A percentile compares a stretch with the other conserved stretches of the same genome.
Evolutionary conservation across 2,113 vertebrate genomes (phyloP).

Genomic region (Hylia prasina): DNA sequence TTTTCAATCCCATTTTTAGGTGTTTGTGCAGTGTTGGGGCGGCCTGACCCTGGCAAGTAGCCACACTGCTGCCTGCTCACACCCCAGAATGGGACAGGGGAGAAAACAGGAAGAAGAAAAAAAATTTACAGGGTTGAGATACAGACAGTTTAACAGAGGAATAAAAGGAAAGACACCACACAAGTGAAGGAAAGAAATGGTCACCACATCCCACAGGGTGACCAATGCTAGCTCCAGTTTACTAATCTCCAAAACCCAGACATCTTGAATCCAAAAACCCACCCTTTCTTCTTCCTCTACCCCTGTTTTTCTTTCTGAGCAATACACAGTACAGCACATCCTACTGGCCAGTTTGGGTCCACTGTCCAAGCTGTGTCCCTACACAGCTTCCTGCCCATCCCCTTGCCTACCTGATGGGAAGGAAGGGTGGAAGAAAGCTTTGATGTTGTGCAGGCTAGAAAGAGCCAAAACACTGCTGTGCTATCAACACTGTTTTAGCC

Average conservation of each 20-base stretch:
- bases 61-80: neutral
- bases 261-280: rapidly evolving
- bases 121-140: neutral
- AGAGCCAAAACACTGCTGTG: neutral
- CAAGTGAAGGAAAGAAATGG: neutral
- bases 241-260: neutral
- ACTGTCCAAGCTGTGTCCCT: neutral
- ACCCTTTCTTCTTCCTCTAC: neutral
- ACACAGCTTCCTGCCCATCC: neutral
- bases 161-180: neutral
- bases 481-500: neutral
- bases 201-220: neutral
- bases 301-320: neutral
- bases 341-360: rapidly evolving
- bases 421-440: neutral
- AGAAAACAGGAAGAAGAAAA: neutral
- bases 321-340: neutral
- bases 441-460: neutral
- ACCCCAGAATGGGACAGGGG: neutral
- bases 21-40: neutral
- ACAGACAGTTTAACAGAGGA: neutral
- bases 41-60: neutral
- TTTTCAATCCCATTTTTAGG: neutral
- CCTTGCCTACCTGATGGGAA: neutral
- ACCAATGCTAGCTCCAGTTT: neutral